Evolutionary conservation across 30 jellyfish, hydroid and myxozoan genomes (phyloP).

Genomic region (Pelagia noctiluca): DNA sequence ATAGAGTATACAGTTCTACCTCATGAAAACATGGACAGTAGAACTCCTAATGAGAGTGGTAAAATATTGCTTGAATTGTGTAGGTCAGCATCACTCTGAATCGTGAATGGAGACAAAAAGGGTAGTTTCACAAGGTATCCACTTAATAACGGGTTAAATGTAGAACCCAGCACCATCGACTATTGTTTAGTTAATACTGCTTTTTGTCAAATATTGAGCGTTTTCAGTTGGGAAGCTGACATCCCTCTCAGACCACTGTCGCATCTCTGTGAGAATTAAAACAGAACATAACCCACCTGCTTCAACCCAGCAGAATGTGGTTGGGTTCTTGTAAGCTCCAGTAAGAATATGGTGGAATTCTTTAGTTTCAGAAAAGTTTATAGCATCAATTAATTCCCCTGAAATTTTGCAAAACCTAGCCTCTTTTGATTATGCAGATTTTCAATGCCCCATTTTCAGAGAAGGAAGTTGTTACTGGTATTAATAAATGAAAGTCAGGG

Average conservation of each 20-base stretch:
- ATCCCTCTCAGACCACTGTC: no score
- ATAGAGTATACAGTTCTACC: not conserved
- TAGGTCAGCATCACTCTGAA: not conserved
- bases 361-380: not conserved
- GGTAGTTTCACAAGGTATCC: not conserved
- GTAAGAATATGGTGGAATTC: not conserved
- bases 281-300: not conserved
- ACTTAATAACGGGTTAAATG: not conserved
- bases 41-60: conserved; percentile 33
- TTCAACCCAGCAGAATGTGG: no score
- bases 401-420: not conserved
- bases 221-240: no score
- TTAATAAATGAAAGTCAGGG: not conserved
- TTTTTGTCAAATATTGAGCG: no score
- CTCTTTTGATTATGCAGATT: conserved; percentile 8
- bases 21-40: not conserved
- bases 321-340: no score
- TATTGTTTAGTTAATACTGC: no score
- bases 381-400: no score
- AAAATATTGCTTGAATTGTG: not conserved
- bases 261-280: not conserved
- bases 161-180: no score
- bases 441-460: not conserved
- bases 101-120: not conserved
- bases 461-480: not conserved